phyloP scores from a whole-genome alignment of 1,140 invertebrate genomes.

The Eueides isabella region DNA sequence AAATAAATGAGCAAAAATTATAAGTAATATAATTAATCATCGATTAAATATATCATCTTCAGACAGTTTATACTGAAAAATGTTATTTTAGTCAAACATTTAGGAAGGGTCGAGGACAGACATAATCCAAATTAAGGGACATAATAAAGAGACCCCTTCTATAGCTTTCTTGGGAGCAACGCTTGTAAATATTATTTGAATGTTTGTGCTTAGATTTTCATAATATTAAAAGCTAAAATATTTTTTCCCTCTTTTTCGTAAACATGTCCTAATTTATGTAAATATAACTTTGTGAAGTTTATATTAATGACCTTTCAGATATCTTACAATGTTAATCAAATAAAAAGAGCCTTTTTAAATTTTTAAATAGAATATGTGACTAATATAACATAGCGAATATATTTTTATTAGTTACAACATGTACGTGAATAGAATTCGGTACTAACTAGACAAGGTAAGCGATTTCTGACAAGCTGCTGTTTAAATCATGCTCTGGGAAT shows the following conservation, averaged over 20 bases:
- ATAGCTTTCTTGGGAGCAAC: conserved; percentile 24
- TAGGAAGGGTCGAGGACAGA: conserved; percentile 26
- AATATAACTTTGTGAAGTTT: background rate
- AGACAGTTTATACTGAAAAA: conserved; percentile 9
- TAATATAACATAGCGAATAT: no score
- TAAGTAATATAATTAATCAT: background rate
- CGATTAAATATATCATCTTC: background rate
- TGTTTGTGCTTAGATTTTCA: conserved; percentile 24
- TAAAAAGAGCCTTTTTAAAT: background rate
- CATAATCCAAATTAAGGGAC: conserved; percentile 33
- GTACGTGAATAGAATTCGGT: background rate
- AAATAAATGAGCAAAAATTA: background rate
- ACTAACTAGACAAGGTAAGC: conserved; percentile 21
- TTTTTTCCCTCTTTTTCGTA: conserved; percentile 40
- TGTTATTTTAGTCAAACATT: conserved; percentile 22
- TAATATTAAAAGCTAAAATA: conserved; percentile 19
- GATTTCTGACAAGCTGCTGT: conserved; percentile 25
- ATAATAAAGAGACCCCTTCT: conserved; percentile 29
- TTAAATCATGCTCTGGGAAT: conserved; percentile 41
- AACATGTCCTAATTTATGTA: conserved; percentile 10
- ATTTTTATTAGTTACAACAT: background rate
- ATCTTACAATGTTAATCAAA: background rate
- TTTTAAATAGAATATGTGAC: background rate
- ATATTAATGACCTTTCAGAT: background rate
- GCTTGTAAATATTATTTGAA: conserved; percentile 27